Evolutionary conservation across 2,888 invertebrate species (phyloP), one percentile per base, ranked within the genome.

Genomic region (Himalopsyche kuldschensis): DNA sequence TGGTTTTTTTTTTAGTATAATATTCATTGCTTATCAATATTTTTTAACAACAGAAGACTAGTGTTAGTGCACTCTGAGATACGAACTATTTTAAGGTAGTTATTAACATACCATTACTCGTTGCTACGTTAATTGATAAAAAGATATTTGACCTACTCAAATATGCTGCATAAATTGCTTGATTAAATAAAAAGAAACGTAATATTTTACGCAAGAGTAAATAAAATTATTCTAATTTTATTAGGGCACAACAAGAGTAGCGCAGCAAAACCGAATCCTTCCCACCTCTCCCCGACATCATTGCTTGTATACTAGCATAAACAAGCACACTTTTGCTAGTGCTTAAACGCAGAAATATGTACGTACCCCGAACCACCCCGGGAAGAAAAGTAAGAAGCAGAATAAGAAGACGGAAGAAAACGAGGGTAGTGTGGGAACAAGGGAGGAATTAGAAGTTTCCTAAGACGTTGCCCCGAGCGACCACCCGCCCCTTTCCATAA

Each of bases 401-500:
- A 75, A 75, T 81, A 83, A 83, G 83, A 80, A 47, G 80, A 79
- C 31, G 63, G 78, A 30, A 89, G 78, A 69, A 63, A 35, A 89
- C 24, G 6, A 30, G 46, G 78, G 75, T 20, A 30, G 75, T 79
- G 75, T 46, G 82, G 78, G 82, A 81, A 78, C 75, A 75, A 82
- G 89, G 89, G 89, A 88, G 89, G 86, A 85, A 86, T 85, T 86
- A 86, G 86, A 86, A 85, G 85, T 86, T 86, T 85, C 89, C 89
- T 87, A 86, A 89, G 89, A 89, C 89, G 89, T 89, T 89, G 89
- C 88, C 89, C 89, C 89, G 87, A 88, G 89, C 88, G 89, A 89
- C 89, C 89, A 89, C 87, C 87, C 88, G 88, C 88, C 88, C 87
- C 87, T 11, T 35, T 35, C 76, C 47, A 32, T 31, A 69, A 87